Conservation (phyloP, 2,888 invertebrate species). For the Macaria notata region DNA sequence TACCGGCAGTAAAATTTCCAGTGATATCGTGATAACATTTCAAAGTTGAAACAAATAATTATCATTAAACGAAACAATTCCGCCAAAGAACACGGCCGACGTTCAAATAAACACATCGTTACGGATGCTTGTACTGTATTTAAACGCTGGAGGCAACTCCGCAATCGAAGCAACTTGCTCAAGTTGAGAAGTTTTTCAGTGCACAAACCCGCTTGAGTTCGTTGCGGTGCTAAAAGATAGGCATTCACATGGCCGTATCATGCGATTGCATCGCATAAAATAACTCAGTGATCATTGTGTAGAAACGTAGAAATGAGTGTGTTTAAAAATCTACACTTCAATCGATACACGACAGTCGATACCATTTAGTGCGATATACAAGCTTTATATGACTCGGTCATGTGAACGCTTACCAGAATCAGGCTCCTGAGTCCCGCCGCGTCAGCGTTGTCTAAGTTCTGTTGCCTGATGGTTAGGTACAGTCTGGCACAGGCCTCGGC, state of each 20-base stretch:
- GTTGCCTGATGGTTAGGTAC: slow-evolving; percentile 41
- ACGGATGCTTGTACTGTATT: slow-evolving; percentile 20
- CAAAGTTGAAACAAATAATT: not conserved
- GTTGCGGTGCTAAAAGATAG: slow-evolving; percentile 32
- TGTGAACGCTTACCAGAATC: slow-evolving; percentile 12
- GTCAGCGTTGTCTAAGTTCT: slow-evolving; percentile 54
- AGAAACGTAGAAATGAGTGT: too few relatives aligned
- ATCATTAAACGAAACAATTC: not conserved
- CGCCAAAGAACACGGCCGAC: slow-evolving; percentile 16
- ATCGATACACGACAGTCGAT: too few relatives aligned
- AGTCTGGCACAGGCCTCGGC: slow-evolving; percentile 42
- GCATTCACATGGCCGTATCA: too few relatives aligned
- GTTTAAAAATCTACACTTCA: too few relatives aligned
- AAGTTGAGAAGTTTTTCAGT: slow-evolving; percentile 35
- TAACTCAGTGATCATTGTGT: too few relatives aligned
- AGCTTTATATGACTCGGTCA: too few relatives aligned
- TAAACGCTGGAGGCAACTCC: slow-evolving; percentile 23
- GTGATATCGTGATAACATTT: too few relatives aligned
- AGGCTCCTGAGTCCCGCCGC: slow-evolving; percentile 35
- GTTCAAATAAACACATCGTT: slow-evolving; percentile 30
- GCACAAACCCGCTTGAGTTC: slow-evolving; percentile 28
- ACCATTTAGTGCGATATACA: too few relatives aligned
- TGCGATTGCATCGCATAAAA: too few relatives aligned
- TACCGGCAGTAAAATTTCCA: too few relatives aligned
- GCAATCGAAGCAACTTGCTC: slow-evolving; percentile 22